Percentiles rank a stretch among this genome's conserved stretches.
phyloP scores from a whole-genome alignment of 2,888 invertebrate species.

The Chydorus sphaericus region DNA sequence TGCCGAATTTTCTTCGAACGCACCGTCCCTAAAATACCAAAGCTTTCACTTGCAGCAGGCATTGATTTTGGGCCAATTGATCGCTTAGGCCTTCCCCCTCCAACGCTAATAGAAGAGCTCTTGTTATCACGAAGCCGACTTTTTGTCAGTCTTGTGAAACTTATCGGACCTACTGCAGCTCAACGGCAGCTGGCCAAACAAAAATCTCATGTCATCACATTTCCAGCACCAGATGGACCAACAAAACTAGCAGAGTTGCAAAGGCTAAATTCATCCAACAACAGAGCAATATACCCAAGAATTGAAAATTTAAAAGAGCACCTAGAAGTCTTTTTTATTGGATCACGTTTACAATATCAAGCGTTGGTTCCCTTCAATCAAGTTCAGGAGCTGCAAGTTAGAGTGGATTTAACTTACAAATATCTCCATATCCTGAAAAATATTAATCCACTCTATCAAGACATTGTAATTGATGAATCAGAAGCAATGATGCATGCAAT shows the following conservation, averaged over 20 bases:
- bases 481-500: background rate
- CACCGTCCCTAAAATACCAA: background rate
- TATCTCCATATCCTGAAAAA: background rate
- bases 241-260: background rate
- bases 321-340: background rate
- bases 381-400: background rate
- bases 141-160: background rate
- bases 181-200: background rate
- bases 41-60: background rate
- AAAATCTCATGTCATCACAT: background rate
- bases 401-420: background rate
- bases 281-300: background rate
- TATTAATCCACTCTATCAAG: background rate
- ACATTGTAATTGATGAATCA: background rate
- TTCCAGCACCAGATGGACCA: background rate
- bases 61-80: background rate
- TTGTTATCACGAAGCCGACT: background rate
- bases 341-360: background rate
- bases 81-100: background rate
- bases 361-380: background rate
- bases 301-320: background rate
- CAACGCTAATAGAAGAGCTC: background rate
- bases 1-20: too few species aligned
- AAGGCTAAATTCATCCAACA: background rate
- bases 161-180: background rate